phyloP scores from a whole-genome alignment of 2,113 vertebrate species.

The Puntigrus tetrazona region DNA sequence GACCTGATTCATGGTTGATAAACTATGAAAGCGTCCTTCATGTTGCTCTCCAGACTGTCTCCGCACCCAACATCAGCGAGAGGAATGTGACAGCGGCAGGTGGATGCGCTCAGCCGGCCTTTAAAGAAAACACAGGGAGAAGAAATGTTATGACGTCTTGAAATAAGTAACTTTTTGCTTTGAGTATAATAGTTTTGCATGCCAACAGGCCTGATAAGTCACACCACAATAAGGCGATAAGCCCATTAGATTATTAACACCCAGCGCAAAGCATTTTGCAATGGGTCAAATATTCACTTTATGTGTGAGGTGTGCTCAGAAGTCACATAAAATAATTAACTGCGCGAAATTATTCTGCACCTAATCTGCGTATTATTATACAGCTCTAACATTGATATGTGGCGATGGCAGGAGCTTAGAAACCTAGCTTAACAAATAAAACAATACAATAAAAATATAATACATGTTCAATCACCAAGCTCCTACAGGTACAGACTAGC shows the following conservation, averaged over 20 bases:
- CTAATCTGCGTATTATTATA: not conserved
- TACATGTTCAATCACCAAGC: not conserved
- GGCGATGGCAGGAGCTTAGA: not conserved
- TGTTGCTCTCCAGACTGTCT: constrained; percentile 5
- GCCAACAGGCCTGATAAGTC: not conserved
- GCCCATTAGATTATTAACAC: not conserved
- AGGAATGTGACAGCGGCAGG: not conserved
- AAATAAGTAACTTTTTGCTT: not conserved
- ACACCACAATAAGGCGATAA: not conserved
- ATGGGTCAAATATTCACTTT: not conserved
- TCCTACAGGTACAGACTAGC: not conserved
- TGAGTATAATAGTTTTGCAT: not conserved
- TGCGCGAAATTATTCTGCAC: not conserved
- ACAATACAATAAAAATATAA: not conserved
- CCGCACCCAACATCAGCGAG: not conserved
- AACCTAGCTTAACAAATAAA: not conserved
- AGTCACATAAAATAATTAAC: not conserved
- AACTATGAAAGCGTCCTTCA: not conserved
- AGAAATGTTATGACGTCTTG: not conserved
- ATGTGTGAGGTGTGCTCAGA: not conserved
- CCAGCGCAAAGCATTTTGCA: not conserved
- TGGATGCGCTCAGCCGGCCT: not conserved
- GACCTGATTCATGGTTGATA: constrained; percentile 44
- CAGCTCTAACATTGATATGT: not conserved
- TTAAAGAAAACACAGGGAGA: not conserved